Conservation (phyloP, 2,888 invertebrate genomes). For the Caenorhabditis sp. region DNA sequence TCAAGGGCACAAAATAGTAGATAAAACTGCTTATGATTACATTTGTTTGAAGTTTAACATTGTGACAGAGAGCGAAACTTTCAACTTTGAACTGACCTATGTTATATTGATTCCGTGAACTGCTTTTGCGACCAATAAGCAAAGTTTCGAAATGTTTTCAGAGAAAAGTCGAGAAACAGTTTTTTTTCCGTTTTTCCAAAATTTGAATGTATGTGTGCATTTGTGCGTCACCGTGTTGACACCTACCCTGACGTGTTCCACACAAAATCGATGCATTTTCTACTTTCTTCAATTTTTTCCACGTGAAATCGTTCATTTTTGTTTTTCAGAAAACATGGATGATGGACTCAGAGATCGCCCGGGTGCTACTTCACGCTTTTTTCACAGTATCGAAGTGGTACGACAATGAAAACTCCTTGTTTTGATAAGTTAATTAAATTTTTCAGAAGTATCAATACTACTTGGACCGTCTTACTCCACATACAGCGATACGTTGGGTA, state of each 20-base stretch:
- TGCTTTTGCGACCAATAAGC: too few relatives aligned
- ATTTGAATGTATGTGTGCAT: constrained; percentile 10
- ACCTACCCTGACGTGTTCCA: constrained; percentile 36
- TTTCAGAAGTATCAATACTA: constrained; percentile 70
- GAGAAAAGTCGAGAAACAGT: neutral
- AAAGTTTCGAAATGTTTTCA: too few relatives aligned
- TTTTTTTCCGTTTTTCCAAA: neutral
- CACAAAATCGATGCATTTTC: constrained; percentile 8
- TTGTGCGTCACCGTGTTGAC: constrained; percentile 28
- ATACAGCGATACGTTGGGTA: constrained; percentile 66
- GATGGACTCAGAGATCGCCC: constrained; percentile 67
- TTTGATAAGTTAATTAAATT: neutral
- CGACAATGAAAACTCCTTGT: constrained; percentile 10
- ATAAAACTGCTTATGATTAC: too few relatives aligned
- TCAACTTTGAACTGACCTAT: too few relatives aligned
- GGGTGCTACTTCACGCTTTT: constrained; percentile 61
- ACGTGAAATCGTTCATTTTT: neutral
- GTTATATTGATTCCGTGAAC: too few relatives aligned
- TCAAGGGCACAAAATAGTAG: too few relatives aligned
- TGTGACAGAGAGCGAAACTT: too few relatives aligned
- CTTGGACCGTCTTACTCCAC: constrained; percentile 69
- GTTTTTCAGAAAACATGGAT: constrained; percentile 56
- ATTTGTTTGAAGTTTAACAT: too few relatives aligned
- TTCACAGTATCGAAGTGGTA: constrained; percentile 63
- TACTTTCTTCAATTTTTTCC: neutral